Conservation (phyloP, 2,113 vertebrate species). For the Hemibates koningsi region DNA sequence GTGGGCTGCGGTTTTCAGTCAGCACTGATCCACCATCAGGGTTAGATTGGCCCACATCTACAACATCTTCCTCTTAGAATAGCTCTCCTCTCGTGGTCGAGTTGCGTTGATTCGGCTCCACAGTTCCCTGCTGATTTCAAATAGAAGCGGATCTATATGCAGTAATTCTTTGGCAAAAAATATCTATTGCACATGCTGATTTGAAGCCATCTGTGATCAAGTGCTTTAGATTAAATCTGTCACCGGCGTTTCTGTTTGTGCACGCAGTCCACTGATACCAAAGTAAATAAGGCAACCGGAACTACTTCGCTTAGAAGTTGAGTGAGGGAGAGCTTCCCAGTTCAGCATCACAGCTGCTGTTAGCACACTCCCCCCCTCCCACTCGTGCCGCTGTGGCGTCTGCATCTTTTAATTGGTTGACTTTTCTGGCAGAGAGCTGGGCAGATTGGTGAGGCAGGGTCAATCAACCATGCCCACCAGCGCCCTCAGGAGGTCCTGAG, state of each 20-base stretch:
- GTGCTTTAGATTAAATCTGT: neutral
- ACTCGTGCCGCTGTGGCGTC: neutral
- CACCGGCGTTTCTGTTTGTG: neutral
- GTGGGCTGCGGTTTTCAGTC: neutral
- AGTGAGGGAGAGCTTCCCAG: neutral
- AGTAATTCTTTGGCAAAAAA: neutral
- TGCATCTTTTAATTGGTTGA: slow-evolving; percentile 65
- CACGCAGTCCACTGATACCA: neutral
- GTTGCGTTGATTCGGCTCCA: neutral
- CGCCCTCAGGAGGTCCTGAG: slow-evolving; percentile 36
- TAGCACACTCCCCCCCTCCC: neutral
- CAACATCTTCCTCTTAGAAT: neutral
- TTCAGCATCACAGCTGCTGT: neutral
- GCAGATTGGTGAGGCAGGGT: slow-evolving; percentile 57
- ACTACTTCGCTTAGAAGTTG: neutral
- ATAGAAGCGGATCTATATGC: neutral
- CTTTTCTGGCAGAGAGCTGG: slow-evolving; percentile 60
- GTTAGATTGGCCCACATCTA: neutral
- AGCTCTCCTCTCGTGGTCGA: neutral
- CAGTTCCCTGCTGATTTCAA: neutral
- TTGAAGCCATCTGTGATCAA: neutral
- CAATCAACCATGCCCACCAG: slow-evolving; percentile 56
- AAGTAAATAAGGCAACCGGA: neutral
- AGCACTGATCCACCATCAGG: neutral
- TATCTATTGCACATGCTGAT: neutral